Evolutionary conservation across 2,113 vertebrate species (phyloP).

Genomic region (Hippocampus guttulatus): DNA sequence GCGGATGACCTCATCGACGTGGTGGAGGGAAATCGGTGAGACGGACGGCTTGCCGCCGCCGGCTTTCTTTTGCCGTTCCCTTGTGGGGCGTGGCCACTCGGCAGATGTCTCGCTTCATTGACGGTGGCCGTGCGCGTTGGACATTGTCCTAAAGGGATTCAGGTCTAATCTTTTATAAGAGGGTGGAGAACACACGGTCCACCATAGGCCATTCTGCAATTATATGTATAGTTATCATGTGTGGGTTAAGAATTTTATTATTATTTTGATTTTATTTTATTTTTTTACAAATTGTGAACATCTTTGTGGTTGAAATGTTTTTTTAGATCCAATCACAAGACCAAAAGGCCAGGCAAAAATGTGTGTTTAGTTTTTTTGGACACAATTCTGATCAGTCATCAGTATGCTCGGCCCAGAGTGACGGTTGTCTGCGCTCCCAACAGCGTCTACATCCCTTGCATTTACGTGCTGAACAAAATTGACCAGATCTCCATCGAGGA

Average conservation of each 20-base stretch:
- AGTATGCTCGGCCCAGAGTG: neutral
- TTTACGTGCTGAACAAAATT: slow-evolving; percentile 98
- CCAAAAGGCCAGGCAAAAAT: too few relatives aligned
- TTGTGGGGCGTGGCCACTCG: slow-evolving; percentile 38
- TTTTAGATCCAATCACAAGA: too few relatives aligned
- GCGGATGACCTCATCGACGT: slow-evolving; percentile 97
- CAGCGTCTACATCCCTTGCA: slow-evolving; percentile 97
- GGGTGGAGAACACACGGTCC: neutral
- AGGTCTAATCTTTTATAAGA: neutral
- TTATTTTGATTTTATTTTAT: too few relatives aligned
- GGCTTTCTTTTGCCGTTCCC: slow-evolving; percentile 17
- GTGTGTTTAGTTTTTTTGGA: too few relatives aligned
- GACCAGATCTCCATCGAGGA: slow-evolving; percentile 99
- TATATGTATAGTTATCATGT: neutral
- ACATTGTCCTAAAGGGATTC: neutral
- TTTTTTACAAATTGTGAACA: too few relatives aligned
- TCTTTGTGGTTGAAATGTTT: too few relatives aligned
- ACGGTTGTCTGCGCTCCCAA: neutral
- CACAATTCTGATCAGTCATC: too few relatives aligned
- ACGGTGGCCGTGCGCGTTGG: neutral
- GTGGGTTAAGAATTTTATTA: too few relatives aligned
- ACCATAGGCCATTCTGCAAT: neutral
- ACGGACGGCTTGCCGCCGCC: slow-evolving; percentile 34
- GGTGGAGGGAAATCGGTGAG: slow-evolving; percentile 95
- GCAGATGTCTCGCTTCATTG: neutral